A percentile compares a stretch with the other conserved stretches of the same genome.
Conservation (phyloP, 2,797 vertebrate species). For the Falco novaeseelandiae region DNA sequence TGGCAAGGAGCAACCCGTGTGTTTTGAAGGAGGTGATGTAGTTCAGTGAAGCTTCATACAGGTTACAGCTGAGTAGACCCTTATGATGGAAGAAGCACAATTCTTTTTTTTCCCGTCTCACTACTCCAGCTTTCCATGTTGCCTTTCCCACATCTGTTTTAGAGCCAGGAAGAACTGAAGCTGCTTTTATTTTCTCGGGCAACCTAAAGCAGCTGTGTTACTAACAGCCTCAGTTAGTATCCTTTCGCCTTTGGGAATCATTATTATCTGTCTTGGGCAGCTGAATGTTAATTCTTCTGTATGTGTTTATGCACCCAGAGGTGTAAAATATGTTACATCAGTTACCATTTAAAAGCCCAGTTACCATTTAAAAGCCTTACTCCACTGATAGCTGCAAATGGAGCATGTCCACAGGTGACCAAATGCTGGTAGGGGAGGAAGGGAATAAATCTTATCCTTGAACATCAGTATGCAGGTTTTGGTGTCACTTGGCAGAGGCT, state of each 20-base stretch:
- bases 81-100: not conserved
- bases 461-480: not conserved
- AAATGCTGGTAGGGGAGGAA: not conserved
- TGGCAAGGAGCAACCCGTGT: fast-evolving
- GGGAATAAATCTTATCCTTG: not conserved
- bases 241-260: not conserved
- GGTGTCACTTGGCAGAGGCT: not conserved
- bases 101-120: not conserved
- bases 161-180: not conserved
- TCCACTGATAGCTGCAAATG: not conserved
- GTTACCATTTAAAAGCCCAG: not conserved
- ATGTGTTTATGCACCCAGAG: not conserved
- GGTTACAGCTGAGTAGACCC: not conserved
- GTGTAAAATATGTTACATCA: not conserved
- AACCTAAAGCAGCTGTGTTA: not conserved
- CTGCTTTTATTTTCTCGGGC: not conserved
- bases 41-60: not conserved
- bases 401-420: not conserved
- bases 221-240: not conserved
- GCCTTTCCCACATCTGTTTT: not conserved
- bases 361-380: not conserved
- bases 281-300: not conserved
- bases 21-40: not conserved
- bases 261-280: not conserved
- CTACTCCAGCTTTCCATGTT: not conserved